A percentile compares a stretch with the other conserved stretches of the same genome.
Evolutionary conservation across 2,888 invertebrate genomes (phyloP).

Genomic region (Heliconius aoede): DNA sequence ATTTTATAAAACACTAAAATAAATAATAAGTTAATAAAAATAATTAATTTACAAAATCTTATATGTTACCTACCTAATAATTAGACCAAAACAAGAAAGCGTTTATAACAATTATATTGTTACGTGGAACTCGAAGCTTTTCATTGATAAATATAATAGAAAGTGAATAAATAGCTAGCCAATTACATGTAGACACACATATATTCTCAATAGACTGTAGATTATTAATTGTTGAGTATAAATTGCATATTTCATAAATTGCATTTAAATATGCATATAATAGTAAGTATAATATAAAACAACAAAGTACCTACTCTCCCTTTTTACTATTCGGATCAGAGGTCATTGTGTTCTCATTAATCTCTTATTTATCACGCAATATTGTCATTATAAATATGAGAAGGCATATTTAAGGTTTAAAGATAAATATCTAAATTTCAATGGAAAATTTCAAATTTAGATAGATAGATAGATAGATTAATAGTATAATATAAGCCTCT

Average conservation of each 20-base stretch:
- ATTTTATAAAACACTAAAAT: too few species aligned
- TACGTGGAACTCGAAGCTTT: constrained; percentile 1
- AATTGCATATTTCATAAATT: too few species aligned
- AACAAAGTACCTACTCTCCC: background rate
- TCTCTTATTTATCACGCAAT: constrained; percentile 27
- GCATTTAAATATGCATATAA: background rate
- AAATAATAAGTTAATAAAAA: too few species aligned
- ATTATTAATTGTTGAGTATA: background rate
- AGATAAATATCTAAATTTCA: constrained; percentile 15
- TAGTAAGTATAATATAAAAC: background rate
- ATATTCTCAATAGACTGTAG: background rate
- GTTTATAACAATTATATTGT: constrained; percentile 17
- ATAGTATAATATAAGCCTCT: background rate
- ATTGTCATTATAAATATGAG: constrained; percentile 22
- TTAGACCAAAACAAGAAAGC: constrained; percentile 44
- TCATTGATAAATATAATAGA: constrained; percentile 9
- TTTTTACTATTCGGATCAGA: constrained; percentile 3
- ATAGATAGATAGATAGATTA: too few species aligned
- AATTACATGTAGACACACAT: background rate
- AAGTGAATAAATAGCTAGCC: background rate
- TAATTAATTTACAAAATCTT: constrained; percentile 11
- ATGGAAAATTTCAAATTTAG: too few species aligned
- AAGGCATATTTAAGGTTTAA: constrained; percentile 6
- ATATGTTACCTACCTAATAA: constrained; percentile 22
- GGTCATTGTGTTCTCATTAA: constrained; percentile 28